Base-by-base conservation (phyloP, 1,140 invertebrate species). In the Camponotus pennsylvanicus region DNA sequence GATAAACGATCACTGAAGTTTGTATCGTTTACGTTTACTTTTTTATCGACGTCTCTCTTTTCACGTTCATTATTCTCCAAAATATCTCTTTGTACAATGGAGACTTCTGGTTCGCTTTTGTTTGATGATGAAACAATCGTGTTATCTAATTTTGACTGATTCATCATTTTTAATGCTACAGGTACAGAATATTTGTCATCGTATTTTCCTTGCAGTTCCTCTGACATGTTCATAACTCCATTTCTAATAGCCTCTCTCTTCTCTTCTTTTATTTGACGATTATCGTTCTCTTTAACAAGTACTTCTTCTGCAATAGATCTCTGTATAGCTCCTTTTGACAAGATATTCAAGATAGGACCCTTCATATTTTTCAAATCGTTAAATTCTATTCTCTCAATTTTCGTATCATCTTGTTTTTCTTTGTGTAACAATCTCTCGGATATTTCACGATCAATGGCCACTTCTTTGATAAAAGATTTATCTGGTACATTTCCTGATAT, bases 271-370 rank as follows among this genome's bases (percentile, higher is more conserved):
- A 18, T 63, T 52, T 27, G 76, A 80, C 8, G 27, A 55, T 77
- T 55, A 32, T 55, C 21, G 55, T 15, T 71, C 77, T 87, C 86
- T 83, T 15, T 90, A 79, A 21, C 32, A 8, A 66, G 27, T 13
- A 8, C n/a, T 52, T 92, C 67, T 3, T 88, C 79, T 9, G 32
- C 61, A 79, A 84, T 80, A 15, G 70, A 82, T 59, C 70, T 75
- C n/a, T 86, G 85, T 34, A 85, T 34, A 18, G 87, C 83, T 49
- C 90, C 78, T 63, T 94, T 94, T 3, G 91, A 92, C n/a, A 95
- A 88, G 69, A 92, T 92, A 70, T 92, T 93, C 11, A 95, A 86
- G 34, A 95, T 94, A 34, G 92, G 93, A 67, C 93, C 92, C 45
- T 88, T 86, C 21, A 71, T 75, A 79, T 45, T 80, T 63, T 37